These are phyloP conservation scores for Oscheius onirici DNA, from an alignment of 2,888 invertebrate genomes.

Conservation along the genomic window DNA sequence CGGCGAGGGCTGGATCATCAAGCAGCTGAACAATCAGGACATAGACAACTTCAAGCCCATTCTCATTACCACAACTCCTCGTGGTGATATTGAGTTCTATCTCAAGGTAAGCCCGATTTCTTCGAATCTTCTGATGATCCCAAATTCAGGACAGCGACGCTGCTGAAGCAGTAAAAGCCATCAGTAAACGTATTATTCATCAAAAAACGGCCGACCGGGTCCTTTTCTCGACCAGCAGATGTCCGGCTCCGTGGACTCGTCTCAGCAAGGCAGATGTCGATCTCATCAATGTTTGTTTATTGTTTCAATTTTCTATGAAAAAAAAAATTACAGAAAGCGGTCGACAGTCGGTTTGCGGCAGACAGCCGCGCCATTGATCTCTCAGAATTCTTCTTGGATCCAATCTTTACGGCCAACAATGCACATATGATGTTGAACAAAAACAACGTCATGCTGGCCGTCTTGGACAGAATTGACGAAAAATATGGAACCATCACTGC, in stretches of 20 bases:
- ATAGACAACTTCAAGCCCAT: constrained; percentile 52
- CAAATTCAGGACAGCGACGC: constrained; percentile 41
- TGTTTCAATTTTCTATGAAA: not conserved
- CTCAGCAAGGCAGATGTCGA: constrained; percentile 43
- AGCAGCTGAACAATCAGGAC: constrained; percentile 47
- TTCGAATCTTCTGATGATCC: not conserved
- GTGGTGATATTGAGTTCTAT: constrained; percentile 53
- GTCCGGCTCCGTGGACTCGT: constrained; percentile 46
- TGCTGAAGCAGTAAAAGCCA: constrained; percentile 52
- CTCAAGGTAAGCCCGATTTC: constrained; percentile 36
- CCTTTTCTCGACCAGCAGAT: constrained; percentile 39
- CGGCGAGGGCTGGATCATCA: constrained; percentile 44
- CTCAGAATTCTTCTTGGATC: constrained; percentile 57
- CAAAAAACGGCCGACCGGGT: constrained; percentile 44
- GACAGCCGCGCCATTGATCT: constrained; percentile 60
- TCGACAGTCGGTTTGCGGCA: constrained; percentile 57
- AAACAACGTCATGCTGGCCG: constrained; percentile 64
- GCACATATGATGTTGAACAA: constrained; percentile 57
- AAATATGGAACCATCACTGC: constrained; percentile 58
- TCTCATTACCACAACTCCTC: constrained; percentile 33
- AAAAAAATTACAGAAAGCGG: constrained; percentile 53
- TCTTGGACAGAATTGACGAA: constrained; percentile 60
- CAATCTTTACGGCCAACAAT: constrained; percentile 45
- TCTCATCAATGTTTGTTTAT: constrained; percentile 39
- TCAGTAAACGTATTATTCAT: constrained; percentile 57